These are phyloP conservation scores for Agraylea sexmaculata DNA, from an alignment of 1,140 invertebrate species.

Conservation along the genomic window DNA sequence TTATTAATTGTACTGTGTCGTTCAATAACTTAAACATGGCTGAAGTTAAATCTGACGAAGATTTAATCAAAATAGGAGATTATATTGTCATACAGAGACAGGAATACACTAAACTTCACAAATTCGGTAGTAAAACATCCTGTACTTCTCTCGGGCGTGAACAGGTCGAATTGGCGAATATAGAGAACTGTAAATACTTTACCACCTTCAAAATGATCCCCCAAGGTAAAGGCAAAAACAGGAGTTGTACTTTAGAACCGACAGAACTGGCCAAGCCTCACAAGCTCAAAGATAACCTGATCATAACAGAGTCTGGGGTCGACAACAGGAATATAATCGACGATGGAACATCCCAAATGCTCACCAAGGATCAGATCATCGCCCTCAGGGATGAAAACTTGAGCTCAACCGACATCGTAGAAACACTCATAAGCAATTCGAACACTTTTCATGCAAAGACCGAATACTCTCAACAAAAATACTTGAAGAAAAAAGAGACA, in stretches of 20 bases:
- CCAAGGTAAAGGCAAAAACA: slow-evolving; percentile 42
- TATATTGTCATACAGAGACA: slow-evolving; percentile 65
- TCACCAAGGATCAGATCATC: slow-evolving; percentile 72
- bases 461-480: slow-evolving; percentile 88
- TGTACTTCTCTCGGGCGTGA: slow-evolving; percentile 56
- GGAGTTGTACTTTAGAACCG: slow-evolving; percentile 44
- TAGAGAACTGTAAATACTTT: slow-evolving; percentile 63
- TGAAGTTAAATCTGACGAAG: slow-evolving; percentile 15
- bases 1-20: too few relatives aligned
- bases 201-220: slow-evolving; percentile 68
- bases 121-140: slow-evolving; percentile 48
- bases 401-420: slow-evolving; percentile 73
- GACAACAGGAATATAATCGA: slow-evolving; percentile 80
- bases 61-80: slow-evolving; percentile 46
- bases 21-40: slow-evolving; percentile 7
- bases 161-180: slow-evolving; percentile 53
- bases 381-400: slow-evolving; percentile 60
- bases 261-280: slow-evolving; percentile 38
- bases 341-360: slow-evolving; percentile 73
- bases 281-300: slow-evolving; percentile 38
- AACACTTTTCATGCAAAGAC: slow-evolving; percentile 78
- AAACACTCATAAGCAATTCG: slow-evolving; percentile 78
- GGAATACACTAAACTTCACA: slow-evolving; percentile 62
- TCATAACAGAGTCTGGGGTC: slow-evolving; percentile 45
- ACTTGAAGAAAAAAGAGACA: slow-evolving; percentile 85